A percentile compares a stretch with the other conserved stretches of the same genome.
These are phyloP conservation scores for Argya squamiceps DNA, from an alignment of 2,797 vertebrate genomes.

Conservation along the genomic window DNA sequence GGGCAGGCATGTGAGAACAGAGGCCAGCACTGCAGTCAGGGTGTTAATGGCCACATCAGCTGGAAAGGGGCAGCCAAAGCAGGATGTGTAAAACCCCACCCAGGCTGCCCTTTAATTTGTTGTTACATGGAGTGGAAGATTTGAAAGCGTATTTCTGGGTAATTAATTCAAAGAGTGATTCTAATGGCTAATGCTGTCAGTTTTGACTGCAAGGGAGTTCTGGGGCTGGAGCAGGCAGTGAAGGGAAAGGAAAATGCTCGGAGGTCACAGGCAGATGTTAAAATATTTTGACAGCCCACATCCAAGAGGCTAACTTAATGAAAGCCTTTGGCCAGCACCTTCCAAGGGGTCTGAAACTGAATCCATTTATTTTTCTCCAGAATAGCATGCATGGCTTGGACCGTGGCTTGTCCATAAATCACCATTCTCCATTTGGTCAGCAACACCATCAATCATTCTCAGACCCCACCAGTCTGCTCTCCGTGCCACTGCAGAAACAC, in stretches of 20 bases:
- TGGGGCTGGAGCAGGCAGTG: constrained; percentile 44
- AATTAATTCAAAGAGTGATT: constrained; percentile 74
- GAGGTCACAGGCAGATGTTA: constrained; percentile 62
- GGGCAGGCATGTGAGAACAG: not conserved
- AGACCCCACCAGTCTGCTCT: not conserved
- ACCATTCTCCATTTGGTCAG: constrained; percentile 46
- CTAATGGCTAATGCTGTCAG: constrained; percentile 70
- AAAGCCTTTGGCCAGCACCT: constrained; percentile 61
- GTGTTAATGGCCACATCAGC: constrained; percentile 26
- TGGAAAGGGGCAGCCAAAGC: constrained; percentile 42
- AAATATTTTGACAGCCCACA: constrained; percentile 75
- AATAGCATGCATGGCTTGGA: constrained; percentile 31
- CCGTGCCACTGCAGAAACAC: not conserved
- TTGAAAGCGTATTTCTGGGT: constrained; percentile 69
- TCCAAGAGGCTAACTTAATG: constrained; percentile 68
- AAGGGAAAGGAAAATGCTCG: constrained; percentile 55
- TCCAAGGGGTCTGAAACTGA: constrained; percentile 61
- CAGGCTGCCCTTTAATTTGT: constrained; percentile 71
- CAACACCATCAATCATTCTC: constrained; percentile 9
- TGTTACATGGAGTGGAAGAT: constrained; percentile 68
- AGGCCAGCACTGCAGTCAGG: not conserved
- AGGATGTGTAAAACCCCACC: constrained; percentile 45
- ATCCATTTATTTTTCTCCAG: constrained; percentile 67
- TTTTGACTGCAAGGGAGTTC: constrained; percentile 64
- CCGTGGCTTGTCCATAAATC: constrained; percentile 49